phyloP scores from a whole-genome alignment of 2,888 invertebrate genomes.

The Protophormia terraenovae region DNA sequence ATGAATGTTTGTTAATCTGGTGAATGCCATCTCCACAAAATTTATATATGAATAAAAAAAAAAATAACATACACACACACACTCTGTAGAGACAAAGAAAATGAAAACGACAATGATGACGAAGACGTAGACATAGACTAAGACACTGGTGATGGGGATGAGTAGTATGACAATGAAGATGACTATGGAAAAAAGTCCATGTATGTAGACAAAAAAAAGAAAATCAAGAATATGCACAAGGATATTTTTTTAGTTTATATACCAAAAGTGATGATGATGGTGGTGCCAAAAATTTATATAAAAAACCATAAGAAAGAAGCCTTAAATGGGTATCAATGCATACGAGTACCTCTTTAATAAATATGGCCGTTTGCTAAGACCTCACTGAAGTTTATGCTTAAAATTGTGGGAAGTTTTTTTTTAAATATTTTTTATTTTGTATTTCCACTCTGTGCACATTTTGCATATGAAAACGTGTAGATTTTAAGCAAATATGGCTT shows the following conservation, averaged over 20 bases:
- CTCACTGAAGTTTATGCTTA: constrained; percentile 65
- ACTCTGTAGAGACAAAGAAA: constrained; percentile 47
- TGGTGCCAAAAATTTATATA: constrained; percentile 49
- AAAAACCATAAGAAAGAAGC: constrained; percentile 51
- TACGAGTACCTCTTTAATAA: constrained; percentile 61
- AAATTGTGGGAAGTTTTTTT: constrained; percentile 62
- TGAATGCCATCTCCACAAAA: constrained; percentile 60
- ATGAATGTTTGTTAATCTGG: constrained; percentile 65
- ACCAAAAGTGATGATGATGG: constrained; percentile 49
- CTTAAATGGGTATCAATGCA: constrained; percentile 66
- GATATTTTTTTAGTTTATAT: constrained; percentile 53
- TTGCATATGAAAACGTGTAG: constrained; percentile 68
- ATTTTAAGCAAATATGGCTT: constrained; percentile 67
- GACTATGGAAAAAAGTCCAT: constrained; percentile 56
- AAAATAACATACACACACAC: neutral
- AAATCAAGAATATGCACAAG: constrained; percentile 53
- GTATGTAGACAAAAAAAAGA: constrained; percentile 22
- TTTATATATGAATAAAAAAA: constrained; percentile 17
- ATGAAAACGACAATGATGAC: constrained; percentile 58
- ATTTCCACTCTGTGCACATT: constrained; percentile 56
- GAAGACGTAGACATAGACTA: constrained; percentile 34
- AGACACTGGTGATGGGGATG: constrained; percentile 45
- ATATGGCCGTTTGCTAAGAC: constrained; percentile 67
- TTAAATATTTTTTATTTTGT: neutral
- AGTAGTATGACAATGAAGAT: constrained; percentile 55